Evolutionary conservation across 2,113 vertebrate species (phyloP).

Genomic region (Halcyon malimbica): DNA sequence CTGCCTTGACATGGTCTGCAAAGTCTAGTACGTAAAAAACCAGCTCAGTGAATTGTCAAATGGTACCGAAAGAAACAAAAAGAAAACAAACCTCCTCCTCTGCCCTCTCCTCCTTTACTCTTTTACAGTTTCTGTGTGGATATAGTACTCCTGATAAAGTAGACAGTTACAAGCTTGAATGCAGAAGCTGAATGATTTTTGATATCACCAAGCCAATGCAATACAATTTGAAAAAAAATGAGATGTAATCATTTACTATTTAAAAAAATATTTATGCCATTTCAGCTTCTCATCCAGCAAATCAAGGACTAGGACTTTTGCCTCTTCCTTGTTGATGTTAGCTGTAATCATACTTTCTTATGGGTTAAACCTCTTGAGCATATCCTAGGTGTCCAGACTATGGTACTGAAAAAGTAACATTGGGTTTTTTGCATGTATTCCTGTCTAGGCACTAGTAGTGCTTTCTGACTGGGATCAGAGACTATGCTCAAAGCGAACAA

Average conservation of each 20-base stretch:
- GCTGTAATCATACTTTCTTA: neutral
- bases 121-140: neutral
- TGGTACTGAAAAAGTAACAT: neutral
- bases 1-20: conserved; percentile 54
- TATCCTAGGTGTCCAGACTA: neutral
- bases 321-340: neutral
- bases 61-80: conserved; percentile 54
- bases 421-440: neutral
- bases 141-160: neutral
- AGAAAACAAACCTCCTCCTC: neutral
- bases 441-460: neutral
- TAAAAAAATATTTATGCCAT: neutral
- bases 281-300: neutral
- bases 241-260: neutral
- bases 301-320: neutral
- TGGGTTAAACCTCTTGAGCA: neutral
- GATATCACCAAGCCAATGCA: neutral
- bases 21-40: conserved; percentile 35
- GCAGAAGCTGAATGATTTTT: neutral
- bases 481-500: neutral
- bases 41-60: conserved; percentile 38
- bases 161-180: neutral
- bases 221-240: neutral
- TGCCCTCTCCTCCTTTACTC: neutral
- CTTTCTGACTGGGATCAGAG: neutral